Evolutionary conservation across 2,888 invertebrate species (phyloP), one percentile per base, ranked within the genome.

Genomic region (Petrolisthes cinctipes): DNA sequence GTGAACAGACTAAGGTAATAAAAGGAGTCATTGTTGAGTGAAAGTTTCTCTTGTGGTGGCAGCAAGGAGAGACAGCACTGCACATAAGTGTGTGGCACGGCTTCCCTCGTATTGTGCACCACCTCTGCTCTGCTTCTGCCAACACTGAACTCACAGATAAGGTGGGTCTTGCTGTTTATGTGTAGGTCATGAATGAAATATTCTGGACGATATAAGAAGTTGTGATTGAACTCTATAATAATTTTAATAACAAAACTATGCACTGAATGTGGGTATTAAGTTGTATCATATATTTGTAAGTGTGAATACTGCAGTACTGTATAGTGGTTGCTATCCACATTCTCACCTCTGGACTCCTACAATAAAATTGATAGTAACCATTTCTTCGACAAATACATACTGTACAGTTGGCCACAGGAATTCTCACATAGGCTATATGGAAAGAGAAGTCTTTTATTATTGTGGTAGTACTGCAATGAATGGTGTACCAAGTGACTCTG

Each of bases 41-140:
- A 37, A 37, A 37, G 37, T 37, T 37, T 37, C 37, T 37, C 37
- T 37, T 87, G 85, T 88, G 85, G 84, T 80, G 85, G 86, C 92
- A 94, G 94, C 93, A 93, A 91, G 94, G 94, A 83, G 94, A 94
- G 92, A 94, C 94, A 2, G 93, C 94, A 4, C 92, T 94, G 61
- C 94, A 94, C 92, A 93, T 93, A 90, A 94, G 94, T 68, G 93
- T 93, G 53, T 94, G 94, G 94, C 94, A 94, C 92, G 94, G 94
- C 81, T 93, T 93, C 91, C 92, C 93, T 4, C 91, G 92, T 75
- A 92, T 93, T 80, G 92, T 93, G 73, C 92, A 92, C 87, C 92
- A 93, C 61, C 91, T 93, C 68, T 93, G 93, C 89, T 91, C 92
- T 82, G 92, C 92, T 88, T 92, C 92, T 57, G 93, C 93, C 61